Base-by-base conservation (phyloP, 1,140 invertebrate species). In the Limonius californicus region DNA sequence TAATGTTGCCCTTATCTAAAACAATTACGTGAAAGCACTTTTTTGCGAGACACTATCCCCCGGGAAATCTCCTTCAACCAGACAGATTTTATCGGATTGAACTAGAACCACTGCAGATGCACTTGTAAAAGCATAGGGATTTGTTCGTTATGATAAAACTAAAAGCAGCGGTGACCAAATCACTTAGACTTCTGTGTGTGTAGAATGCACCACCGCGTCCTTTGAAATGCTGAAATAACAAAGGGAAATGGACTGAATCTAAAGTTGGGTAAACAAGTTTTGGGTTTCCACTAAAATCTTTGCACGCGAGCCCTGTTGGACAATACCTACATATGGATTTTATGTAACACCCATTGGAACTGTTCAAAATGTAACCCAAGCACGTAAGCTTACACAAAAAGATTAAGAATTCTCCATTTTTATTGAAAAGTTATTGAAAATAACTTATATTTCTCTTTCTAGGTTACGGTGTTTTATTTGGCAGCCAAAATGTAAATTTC, bases 71-170 rank as follows among this genome's bases (percentile, higher is more conserved):
- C 45, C 45, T 50, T 50, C 45, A 50, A 50, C 14, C 45, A 50
- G 45, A 50, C 20, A 21, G 45, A 50, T 18, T 50, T 50, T 50
- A 50, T 50, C 45, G 45, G 45, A 50, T 50, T 19, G n/a, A 50
- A 50, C 45, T 50, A 19, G n/a, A 50, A 50, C 45, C 45, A 50
- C 45, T 18, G 20, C 45, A 19, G 45, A 50, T 50, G 45, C 45
- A 50, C n/a, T 50, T 50, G 45, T 19, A 50, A 50, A 50, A 50
- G 45, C 45, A 19, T 50, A 21, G 45, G 45, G 45, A 50, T 50
- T 50, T 50, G 45, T 50, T 50, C 45, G 45, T 50, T 50, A 50
- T 50, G 45, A 50, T 50, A 50, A 50, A 50, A 50, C 45, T 50
- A 50, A 50, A 50, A 50, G 45, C 45, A 50, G 45, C 19, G 45